Conservation (phyloP, 2,797 vertebrate species). For the Hylomyscus alleni region DNA sequence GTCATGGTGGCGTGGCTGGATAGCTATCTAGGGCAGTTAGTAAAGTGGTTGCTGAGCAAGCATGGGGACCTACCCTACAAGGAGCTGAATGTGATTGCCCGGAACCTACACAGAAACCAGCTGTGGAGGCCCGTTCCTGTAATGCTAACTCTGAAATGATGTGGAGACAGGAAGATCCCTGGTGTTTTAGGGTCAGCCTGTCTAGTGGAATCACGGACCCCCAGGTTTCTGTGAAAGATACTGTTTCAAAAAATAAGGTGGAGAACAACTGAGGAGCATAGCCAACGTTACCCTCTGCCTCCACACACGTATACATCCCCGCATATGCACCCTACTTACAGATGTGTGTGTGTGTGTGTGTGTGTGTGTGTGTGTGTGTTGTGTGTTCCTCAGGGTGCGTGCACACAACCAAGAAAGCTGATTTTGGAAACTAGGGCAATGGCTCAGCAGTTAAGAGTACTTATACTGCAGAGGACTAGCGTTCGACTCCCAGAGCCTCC, state of each 20-base stretch:
- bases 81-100: background rate
- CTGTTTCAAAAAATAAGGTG: background rate
- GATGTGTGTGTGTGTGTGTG: background rate
- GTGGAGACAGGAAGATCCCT: background rate
- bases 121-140: background rate
- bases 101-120: background rate
- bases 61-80: background rate
- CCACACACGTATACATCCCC: background rate
- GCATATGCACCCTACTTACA: too few species aligned
- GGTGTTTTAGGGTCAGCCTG: background rate
- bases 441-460: background rate
- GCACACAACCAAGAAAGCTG: background rate
- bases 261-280: too few species aligned
- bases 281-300: background rate
- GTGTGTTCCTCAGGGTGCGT: too few species aligned
- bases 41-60: background rate
- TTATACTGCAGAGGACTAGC: background rate
- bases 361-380: background rate
- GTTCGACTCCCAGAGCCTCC: background rate
- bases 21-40: too few species aligned
- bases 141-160: background rate
- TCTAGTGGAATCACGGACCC: background rate
- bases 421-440: background rate
- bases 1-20: background rate
- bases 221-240: background rate